Evolutionary conservation across 2,888 invertebrate species (phyloP), one percentile per base, ranked within the genome.

Genomic region (Mythimna albipuncta): DNA sequence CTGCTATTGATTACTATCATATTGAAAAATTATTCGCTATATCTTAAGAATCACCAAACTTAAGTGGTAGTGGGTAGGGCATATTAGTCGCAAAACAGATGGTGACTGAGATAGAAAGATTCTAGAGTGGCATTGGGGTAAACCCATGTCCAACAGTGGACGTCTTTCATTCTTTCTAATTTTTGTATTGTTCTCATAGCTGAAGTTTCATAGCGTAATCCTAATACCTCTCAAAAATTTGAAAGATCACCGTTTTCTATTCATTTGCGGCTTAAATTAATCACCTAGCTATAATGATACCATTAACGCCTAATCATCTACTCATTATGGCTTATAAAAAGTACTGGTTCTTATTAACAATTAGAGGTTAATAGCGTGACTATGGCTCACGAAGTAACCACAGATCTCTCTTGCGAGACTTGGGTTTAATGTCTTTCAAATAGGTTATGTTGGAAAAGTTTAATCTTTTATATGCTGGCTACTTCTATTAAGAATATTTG

Each of bases 291-390:
- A n/a, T 65, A 32, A 55, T 59, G 59, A 67, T 54, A 32, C 11
- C 55, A 62, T 59, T 47, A 50, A 21, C 50, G n/a, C 32, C 6
- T 70, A 75, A 57, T 75, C 11, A 55, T 32, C 26, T 44, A 62
- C 58, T 65, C 64, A 68, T 64, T 35, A 41, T 13, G 61, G 26
- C 10, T 54, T 13, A 13, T 67, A 76, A 81, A 70, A 81, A 76
- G 10, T 26, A 10, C 6, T 13, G 54, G 21, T 68, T 81, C n/a
- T 69, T 75, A 64, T 44, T 52, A 68, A 57, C 66, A 70, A 80
- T 80, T 68, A 80, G 67, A 68, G 81, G 64, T 74, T 81, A 35
- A 19, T 68, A 9, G 50, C 82, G 78, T 79, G 82, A 59, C 64
- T 77, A 7, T 5, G 44, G 47, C 64, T 77, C 64, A 71, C 67